phyloP scores from a whole-genome alignment of 2,888 invertebrate genomes.

The Diaphora mendica region DNA sequence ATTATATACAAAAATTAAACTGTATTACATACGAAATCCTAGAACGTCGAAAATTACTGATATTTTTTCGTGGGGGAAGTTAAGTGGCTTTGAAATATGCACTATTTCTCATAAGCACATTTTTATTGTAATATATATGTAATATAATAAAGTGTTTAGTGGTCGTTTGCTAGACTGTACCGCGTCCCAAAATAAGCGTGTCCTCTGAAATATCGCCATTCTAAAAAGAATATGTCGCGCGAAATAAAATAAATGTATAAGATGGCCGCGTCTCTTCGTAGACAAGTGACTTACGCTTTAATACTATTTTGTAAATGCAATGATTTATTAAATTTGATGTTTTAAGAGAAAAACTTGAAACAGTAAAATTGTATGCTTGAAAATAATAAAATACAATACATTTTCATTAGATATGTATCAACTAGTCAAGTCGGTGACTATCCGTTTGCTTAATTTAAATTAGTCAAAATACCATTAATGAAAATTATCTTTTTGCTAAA shows the following conservation, averaged over 20 bases:
- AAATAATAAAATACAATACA: conserved; percentile 12
- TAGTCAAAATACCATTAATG: too few relatives aligned
- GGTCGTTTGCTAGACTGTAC: conserved; percentile 55
- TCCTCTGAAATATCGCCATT: conserved; percentile 56
- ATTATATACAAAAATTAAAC: background rate
- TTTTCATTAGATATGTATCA: too few relatives aligned
- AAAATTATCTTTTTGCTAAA: too few relatives aligned
- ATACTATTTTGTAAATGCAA: conserved; percentile 36
- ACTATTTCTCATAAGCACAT: conserved; percentile 14
- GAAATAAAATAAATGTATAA: conserved; percentile 57
- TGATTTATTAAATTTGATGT: conserved; percentile 17
- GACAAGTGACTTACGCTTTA: conserved; percentile 19
- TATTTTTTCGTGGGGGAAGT: background rate
- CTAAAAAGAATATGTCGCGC: conserved; percentile 50
- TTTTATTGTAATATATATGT: conserved; percentile 47
- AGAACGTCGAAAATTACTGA: background rate
- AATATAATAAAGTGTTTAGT: conserved; percentile 63
- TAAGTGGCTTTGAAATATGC: background rate
- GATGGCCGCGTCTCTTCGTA: conserved; percentile 26
- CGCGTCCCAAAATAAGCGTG: conserved; percentile 58
- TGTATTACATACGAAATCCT: too few relatives aligned
- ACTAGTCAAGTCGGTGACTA: too few relatives aligned
- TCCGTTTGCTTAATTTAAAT: too few relatives aligned
- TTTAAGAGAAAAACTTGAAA: conserved; percentile 13
- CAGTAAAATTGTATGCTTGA: background rate